Base-by-base conservation (phyloP, 2,888 invertebrate genomes). In the Dryobotodes eremita region DNA sequence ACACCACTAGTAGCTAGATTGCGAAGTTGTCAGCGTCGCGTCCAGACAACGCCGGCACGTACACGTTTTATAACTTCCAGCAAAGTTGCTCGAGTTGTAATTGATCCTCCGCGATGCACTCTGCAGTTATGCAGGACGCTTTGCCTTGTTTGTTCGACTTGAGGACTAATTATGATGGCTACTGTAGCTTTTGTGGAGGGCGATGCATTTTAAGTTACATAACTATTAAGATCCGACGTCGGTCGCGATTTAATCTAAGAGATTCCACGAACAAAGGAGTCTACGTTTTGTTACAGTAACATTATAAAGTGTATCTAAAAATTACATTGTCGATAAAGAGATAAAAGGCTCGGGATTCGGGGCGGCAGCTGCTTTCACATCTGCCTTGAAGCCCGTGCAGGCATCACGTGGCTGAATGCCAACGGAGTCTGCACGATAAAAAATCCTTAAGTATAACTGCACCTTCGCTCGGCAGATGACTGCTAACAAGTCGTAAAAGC, bases 361-460 rank as follows among this genome's bases (percentile, higher is more conserved):
- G 85, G 80, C 89, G 92, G 93, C 96, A 96, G 96, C 95, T 96
- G 96, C 93, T 89, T 86, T 90, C 90, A 91, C 96, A 96, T 96
- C 96, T 96, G 96, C 94, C 93, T 90, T 91, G 91, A 92, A 92
- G 92, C 92, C 90, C 88, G 84, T 72, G 87, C 90, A 88, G 85
- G 84, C 87, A 90, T 91, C 94, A 93, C 93, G 94, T 92, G 93
- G 91, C 89, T 86, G 87, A 90, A 91, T 91, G 92, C 92, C 91
- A 91, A 91, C 91, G 90, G 77, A 79, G 82, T 77, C 80, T 61
- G 85, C 88, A 85, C 77, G 80, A 84, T 91, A 92, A 93, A 94
- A 94, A 84, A 94, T 83, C 88, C 89, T 91, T 86, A 86, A 88
- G 84, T 86, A 90, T 92, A 94, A 93, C 93, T 92, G 93, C 92